These are phyloP conservation scores for Anticlea derivata DNA, from an alignment of 2,888 invertebrate species.

Conservation along the genomic window DNA sequence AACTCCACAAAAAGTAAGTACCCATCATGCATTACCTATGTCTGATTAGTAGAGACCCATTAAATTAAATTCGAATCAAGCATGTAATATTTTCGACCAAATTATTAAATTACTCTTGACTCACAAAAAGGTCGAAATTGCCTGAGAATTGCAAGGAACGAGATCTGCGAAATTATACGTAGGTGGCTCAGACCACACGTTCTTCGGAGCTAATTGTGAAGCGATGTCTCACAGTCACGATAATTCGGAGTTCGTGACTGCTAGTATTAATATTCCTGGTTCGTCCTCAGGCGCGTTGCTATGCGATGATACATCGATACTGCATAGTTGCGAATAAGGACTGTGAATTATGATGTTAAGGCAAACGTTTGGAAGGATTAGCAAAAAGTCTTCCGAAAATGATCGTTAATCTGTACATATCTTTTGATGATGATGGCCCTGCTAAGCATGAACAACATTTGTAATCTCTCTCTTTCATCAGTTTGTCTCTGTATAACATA, in stretches of 20 bases:
- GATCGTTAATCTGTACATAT: no score
- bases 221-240: slow-evolving; percentile 52
- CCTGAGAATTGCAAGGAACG: slow-evolving; percentile 21
- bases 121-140: slow-evolving; percentile 20
- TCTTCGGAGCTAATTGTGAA: slow-evolving; percentile 38
- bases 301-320: slow-evolving; percentile 74
- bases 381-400: no score
- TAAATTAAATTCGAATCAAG: slow-evolving; percentile 12
- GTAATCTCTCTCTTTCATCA: no score
- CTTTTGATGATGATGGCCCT: no score
- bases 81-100: slow-evolving; percentile 16
- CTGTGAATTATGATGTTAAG: no score
- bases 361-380: no score
- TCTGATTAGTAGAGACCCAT: slow-evolving; percentile 11
- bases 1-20: background rate
- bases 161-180: slow-evolving; percentile 25
- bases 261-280: slow-evolving; percentile 66
- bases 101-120: slow-evolving; percentile 27
- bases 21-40: slow-evolving; percentile 2
- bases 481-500: no score
- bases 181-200: slow-evolving; percentile 44
- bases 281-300: slow-evolving; percentile 60
- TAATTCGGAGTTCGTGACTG: slow-evolving; percentile 68
- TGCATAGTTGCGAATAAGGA: slow-evolving; percentile 27
- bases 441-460: no score